Evolutionary conservation across 1,140 invertebrate species (phyloP).

Genomic region (Acromyrmex charruanus): DNA sequence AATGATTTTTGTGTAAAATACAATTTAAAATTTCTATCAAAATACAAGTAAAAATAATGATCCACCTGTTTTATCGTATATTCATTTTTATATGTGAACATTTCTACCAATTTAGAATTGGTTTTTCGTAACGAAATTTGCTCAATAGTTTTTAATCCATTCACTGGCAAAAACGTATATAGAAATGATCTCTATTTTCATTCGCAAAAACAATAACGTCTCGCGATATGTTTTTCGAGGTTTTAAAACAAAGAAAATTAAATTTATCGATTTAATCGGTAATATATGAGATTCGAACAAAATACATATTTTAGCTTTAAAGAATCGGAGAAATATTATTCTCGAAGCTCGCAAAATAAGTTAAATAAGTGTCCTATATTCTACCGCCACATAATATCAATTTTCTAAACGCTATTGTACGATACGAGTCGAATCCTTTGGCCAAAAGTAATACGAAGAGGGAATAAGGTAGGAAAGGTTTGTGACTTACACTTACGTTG

Average conservation of each 20-base stretch:
- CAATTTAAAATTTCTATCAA: not conserved
- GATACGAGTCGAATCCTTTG: not conserved
- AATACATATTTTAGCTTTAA: not conserved
- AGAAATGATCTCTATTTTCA: not conserved
- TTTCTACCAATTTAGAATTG: not conserved
- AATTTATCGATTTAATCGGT: not conserved
- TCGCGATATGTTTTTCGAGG: not conserved
- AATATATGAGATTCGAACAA: not conserved
- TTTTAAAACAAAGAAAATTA: not conserved
- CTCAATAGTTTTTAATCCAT: not conserved
- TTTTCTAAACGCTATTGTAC: slow-evolving; percentile 24
- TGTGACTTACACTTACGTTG: slow-evolving; percentile 61
- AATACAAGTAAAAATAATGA: slow-evolving; percentile 11
- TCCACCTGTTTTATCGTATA: not conserved
- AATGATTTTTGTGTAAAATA: not conserved
- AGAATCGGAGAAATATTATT: not conserved
- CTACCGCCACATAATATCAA: slow-evolving; percentile 26
- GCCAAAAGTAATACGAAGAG: not conserved
- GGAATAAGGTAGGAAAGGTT: slow-evolving; percentile 21
- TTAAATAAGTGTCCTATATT: not conserved
- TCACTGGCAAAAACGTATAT: not conserved
- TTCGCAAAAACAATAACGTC: not conserved
- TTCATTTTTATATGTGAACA: slow-evolving; percentile 6
- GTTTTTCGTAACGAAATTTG: not conserved
- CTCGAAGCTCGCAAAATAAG: not conserved